Evolutionary conservation across 1,140 invertebrate genomes (phyloP), one percentile per base, ranked within the genome.

Genomic region (Daktulosphaira vitifoliae): DNA sequence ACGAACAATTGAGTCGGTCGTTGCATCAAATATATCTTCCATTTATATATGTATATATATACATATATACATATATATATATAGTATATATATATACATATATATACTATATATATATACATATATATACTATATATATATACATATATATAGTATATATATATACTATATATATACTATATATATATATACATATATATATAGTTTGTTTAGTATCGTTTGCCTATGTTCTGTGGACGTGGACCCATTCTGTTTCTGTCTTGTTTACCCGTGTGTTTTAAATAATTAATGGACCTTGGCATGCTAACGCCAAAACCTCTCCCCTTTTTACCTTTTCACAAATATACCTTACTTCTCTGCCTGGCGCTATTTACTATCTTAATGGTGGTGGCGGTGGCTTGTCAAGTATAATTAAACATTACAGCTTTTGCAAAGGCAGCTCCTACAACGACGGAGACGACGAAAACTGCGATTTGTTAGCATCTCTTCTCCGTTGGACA

Each of bases 271-370:
- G 56, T 46, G 25, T 39, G 56, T 42, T 62, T 29, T 62, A 48
- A 62, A 62, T 62, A 62, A 62, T 62, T 62, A 62, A 62, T 62
- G 56, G 56, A 62, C 56, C 42, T 29, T 26, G 23, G 54, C 42
- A 33, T 39, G 56, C 42, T 39, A 33, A 59, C 39, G 39, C 54
- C 56, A 15, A 62, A 62, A 62, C 42, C 56, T 25, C 42, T 44
- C 39, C 11, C 39, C 25, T 62, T 62, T 62, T 62, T 62, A 62
- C 25, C 56, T 48, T 33, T 62, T 62, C 16, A 18, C 42, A 33
- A 29, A 48, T 26, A 11, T 11, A 46, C 38, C 38, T 42, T 44
- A 26, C 53, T 22, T 42, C 48, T 15, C 48, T 56, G 13, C n/a
- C 39, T 16, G 9, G n/a, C 39, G 15, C 39, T 13, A 15, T 15